phyloP scores from a whole-genome alignment of 2,888 invertebrate genomes.

The Octodonta nipae region DNA sequence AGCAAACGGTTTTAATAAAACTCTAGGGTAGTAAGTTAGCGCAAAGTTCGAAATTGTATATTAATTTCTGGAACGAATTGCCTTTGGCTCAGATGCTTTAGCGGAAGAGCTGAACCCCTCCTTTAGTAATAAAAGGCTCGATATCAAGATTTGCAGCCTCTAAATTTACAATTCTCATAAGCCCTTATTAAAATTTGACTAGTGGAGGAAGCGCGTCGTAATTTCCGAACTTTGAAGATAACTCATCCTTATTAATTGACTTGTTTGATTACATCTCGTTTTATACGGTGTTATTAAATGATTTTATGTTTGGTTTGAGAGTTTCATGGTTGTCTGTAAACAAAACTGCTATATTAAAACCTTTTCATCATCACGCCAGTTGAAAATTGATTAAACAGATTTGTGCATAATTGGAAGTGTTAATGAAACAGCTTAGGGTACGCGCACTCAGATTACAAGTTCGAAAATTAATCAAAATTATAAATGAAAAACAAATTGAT shows the following conservation, averaged over 20 bases:
- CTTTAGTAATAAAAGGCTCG: conserved; percentile 12
- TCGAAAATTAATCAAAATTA: too few relatives aligned
- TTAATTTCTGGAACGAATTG: conserved; percentile 16
- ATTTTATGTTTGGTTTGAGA: too few relatives aligned
- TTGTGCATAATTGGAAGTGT: too few relatives aligned
- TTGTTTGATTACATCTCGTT: conserved; percentile 1
- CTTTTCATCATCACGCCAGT: too few relatives aligned
- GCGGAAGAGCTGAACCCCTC: conserved; percentile 13
- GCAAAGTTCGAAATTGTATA: conserved; percentile 18
- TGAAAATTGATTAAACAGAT: too few relatives aligned
- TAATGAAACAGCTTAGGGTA: too few relatives aligned
- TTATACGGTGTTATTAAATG: not conserved
- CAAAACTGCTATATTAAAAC: too few relatives aligned
- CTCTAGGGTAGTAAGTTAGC: conserved; percentile 11
- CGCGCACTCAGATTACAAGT: too few relatives aligned
- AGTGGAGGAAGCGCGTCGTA: conserved; percentile 7
- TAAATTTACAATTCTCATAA: conserved; percentile 10
- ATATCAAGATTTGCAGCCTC: conserved; percentile 14
- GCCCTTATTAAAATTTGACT: conserved; percentile 10
- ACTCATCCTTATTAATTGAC: conserved; percentile 3
- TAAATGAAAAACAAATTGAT: too few relatives aligned
- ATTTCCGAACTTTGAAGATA: conserved; percentile 8
- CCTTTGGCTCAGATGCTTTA: conserved; percentile 9
- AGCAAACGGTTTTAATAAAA: too few relatives aligned
- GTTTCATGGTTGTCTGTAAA: too few relatives aligned